A percentile compares a stretch with the other conserved stretches of the same genome.
Evolutionary conservation across 2,113 vertebrate species (phyloP).

Genomic region (Aramus guarauna): DNA sequence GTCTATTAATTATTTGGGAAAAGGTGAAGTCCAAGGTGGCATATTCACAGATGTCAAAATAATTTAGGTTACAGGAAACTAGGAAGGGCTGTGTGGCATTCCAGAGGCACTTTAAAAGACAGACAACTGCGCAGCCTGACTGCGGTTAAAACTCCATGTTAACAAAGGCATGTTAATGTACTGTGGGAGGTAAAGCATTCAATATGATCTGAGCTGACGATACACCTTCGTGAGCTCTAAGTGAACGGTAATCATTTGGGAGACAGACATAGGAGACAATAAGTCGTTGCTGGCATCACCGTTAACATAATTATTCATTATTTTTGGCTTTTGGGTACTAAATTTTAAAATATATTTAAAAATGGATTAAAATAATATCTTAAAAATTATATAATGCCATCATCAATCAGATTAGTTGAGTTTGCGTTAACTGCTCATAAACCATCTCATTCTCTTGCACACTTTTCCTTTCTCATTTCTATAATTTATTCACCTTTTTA

Average conservation of each 20-base stretch:
- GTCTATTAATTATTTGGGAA: slow-evolving; percentile 54
- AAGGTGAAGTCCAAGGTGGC: slow-evolving; percentile 30
- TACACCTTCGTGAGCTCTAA: slow-evolving; percentile 48
- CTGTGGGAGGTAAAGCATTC: slow-evolving; percentile 39
- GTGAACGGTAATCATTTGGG: slow-evolving; percentile 19
- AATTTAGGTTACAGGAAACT: slow-evolving; percentile 61
- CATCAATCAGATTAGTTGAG: background rate
- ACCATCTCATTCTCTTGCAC: background rate
- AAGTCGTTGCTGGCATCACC: background rate
- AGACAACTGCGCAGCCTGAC: slow-evolving; percentile 1
- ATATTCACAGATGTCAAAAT: slow-evolving; percentile 58
- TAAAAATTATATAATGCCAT: background rate
- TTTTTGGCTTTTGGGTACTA: background rate
- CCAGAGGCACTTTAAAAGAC: slow-evolving; percentile 36
- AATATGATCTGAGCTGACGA: slow-evolving; percentile 21
- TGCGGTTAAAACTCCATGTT: slow-evolving; percentile 7
- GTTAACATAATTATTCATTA: slow-evolving; percentile 13
- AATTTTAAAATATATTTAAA: background rate
- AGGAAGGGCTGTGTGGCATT: slow-evolving; percentile 15
- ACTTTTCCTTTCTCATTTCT: background rate
- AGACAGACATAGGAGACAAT: background rate
- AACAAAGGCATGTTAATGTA: slow-evolving; percentile 63
- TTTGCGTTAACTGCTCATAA: background rate
- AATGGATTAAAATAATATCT: background rate
- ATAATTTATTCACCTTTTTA: slow-evolving; percentile 10